Base-by-base conservation (phyloP, 2,113 vertebrate species). In the Calypte anna region DNA sequence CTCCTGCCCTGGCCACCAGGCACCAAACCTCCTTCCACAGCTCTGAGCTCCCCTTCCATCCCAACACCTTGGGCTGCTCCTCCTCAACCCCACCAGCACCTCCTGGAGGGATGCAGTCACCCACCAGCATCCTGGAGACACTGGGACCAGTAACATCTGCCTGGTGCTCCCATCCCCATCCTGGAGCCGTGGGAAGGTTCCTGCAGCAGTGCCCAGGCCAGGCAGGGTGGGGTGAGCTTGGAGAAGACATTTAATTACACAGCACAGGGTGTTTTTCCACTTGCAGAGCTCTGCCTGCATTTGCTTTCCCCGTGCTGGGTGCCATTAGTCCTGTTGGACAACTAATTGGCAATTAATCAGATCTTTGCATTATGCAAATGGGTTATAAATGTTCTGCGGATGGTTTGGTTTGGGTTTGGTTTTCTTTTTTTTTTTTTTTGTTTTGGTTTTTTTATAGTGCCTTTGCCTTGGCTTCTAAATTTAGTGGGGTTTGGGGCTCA, bases 171-270 rank as follows among this genome's bases (percentile, higher is more conserved):
- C 11, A 3, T n/a, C 1, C 1, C 76, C 38, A 8, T 53, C 48
- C 82, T 31, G 0, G 46, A 1, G 0, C 55, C 7, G 9, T 88
- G 94, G 67, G 91, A 90, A 86, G 76, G 83, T 80, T 62, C 88
- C 62, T 14, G 5, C 44, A 76, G 70, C 33, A 72, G 50, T n/a
- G 67, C 28, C 75, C 3, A 0, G 86, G 57, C 85, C 74, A n/a
- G 74, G 74, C 50, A 1, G 3, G 91, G 80, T 36, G 76, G 68
- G 76, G 72, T 74, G 68, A 93, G 88, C 21, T 0, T 14, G 77
- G 64, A 86, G 72, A 33, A 94, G 28, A 70, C 55, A 2, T 78
- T 81, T 96, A 93, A 96, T 96, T 93, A 96, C 89, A 54, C 46
- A 43, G 73, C 20, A 3, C 53, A 0, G 17, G 53, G 17, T 86